Evolutionary conservation across 2,888 invertebrate genomes (phyloP), one percentile per base, ranked within the genome.

Genomic region (Neoscelio sp.): DNA sequence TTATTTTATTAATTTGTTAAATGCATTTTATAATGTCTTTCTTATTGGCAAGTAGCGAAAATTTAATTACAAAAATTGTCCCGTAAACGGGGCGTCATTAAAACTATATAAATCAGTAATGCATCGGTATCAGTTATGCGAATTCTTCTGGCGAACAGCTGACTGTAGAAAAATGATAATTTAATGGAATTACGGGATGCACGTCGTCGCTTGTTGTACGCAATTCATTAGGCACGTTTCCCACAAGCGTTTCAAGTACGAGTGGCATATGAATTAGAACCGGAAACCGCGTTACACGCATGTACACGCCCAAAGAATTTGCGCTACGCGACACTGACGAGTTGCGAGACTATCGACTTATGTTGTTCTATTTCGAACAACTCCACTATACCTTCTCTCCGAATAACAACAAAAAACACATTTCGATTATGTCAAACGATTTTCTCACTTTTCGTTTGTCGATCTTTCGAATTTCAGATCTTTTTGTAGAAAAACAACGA

Each of bases 211-310:
- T 15, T 20, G 58, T 28, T 62, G 68, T 62, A 58, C 62, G 78
- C 73, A 73, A 73, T 74, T 78, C 78, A 70, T 74, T 70, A 74
- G 62, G 50, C 78, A 56, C 46, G 58, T 78, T 74, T 78, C 78
- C 74, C 78, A 74, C 74, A 74, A 67, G 74, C 74, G 70, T 78
- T 78, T 70, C 74, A 62, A 74, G 33, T 77, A 58, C 71, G 52
- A 62, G 50, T 70, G 67, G 73, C 67, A 42, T 64, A 64, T 64
- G 74, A 74, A 74, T 70, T 74, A 68, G 78, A 78, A 74, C 35
- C 78, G 78, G 78, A 78, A 78, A 54, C 65, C 50, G 74, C 50
- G 67, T 74, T 50, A 64, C 74, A 78, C 68, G 73, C 71, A 71
- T 33, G 60, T 65, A 65, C 28, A 67, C 65, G 44, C 48, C 44